Evolutionary conservation across 1,140 invertebrate species (phyloP).

Genomic region (Batillaria attramentaria): DNA sequence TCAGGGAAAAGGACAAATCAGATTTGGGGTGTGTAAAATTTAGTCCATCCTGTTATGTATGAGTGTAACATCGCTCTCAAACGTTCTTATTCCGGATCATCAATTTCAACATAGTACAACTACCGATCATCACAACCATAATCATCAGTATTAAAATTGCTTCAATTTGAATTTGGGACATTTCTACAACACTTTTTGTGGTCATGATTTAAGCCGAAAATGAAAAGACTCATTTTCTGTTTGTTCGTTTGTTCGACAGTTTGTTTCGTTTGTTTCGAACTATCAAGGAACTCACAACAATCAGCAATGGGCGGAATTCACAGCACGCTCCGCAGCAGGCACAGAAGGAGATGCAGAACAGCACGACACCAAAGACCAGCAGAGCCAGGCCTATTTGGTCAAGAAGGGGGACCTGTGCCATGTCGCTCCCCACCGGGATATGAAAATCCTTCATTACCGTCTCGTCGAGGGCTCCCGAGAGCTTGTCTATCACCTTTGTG

Average conservation of each 20-base stretch:
- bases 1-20: too few species aligned
- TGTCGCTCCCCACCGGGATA: not conserved
- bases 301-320: constrained; percentile 17
- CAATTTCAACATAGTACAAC: too few species aligned
- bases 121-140: too few species aligned
- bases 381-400: constrained; percentile 20
- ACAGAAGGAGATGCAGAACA: constrained; percentile 34
- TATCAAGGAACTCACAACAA: too few species aligned
- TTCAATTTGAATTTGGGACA: too few species aligned
- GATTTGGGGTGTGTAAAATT: too few species aligned
- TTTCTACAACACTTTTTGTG: not conserved
- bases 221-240: not conserved
- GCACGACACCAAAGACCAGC: constrained; percentile 16
- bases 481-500: not conserved
- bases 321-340: constrained; percentile 34
- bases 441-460: not conserved
- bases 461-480: not conserved
- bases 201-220: not conserved
- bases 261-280: not conserved
- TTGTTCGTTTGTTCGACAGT: not conserved
- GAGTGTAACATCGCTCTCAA: too few species aligned
- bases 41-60: too few species aligned
- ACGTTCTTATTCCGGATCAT: too few species aligned
- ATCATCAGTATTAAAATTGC: too few species aligned
- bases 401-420: constrained; percentile 21